Base-by-base conservation (phyloP, 1,140 invertebrate genomes). In the Meloidogyne chitwoodi region DNA sequence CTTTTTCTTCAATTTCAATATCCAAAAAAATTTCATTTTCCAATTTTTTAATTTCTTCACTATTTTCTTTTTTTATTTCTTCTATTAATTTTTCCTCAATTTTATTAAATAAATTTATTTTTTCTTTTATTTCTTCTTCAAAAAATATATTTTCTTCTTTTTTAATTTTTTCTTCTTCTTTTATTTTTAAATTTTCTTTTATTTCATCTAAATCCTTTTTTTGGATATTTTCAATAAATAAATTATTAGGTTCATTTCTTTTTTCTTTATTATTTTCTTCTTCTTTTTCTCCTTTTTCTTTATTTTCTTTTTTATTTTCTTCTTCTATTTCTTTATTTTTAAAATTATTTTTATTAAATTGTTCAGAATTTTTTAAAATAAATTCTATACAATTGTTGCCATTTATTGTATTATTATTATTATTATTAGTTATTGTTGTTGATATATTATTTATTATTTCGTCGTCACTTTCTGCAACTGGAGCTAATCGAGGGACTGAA, bases 391-490 rank as follows among this genome's bases (percentile, higher is more conserved):
- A 19, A 48, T 48, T 31, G 10, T 70, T 62, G 26, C 29, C 44
- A 48, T 72, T 72, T 44, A 14, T 44, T 72, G n/a, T 38, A 38
- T 38, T 38, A 38, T 38, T 31, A 6, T 6, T 31, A 31, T 31
- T 31, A 31, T 31, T 31, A 31, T 31, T n/a, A n/a, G n/a, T n/a
- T 31, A 31, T 31, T 31, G 5, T 56, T 26, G 41, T 56, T 26
- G 6, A 26, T 26, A 24, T 26, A n/a, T n/a, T n/a, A n/a, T n/a
- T 11, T 27, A 16, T 65, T 27, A 12, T 41, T 67, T 73, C 71
- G 56, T 73, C 71, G 14, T 73, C 71, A 34, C 71, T 73, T 63
- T 73, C 71, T 24, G 64, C 56, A 65, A 73, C 64, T 1, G 71
- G 56, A 63, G 61, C 44, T 31, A 73, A 26, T 1, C 71, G 71